phyloP scores from a whole-genome alignment of 2,888 invertebrate genomes.

The Platycheirus albimanus region DNA sequence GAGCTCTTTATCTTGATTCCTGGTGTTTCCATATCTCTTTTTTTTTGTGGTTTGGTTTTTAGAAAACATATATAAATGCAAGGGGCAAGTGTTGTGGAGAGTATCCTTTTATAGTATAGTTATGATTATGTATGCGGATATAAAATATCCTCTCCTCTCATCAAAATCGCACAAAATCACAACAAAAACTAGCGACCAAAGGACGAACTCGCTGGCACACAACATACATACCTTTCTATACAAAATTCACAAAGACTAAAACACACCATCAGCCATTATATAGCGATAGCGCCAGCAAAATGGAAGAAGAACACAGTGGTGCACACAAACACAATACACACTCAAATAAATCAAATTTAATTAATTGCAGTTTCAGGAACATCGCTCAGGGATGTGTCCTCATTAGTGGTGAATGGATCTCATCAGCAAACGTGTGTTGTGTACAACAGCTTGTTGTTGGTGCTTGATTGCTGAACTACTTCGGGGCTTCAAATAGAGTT shows the following conservation, averaged over 20 bases:
- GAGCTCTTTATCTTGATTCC: slow-evolving; percentile 72
- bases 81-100: slow-evolving; percentile 41
- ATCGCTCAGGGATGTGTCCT: slow-evolving; percentile 74
- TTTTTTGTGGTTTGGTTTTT: slow-evolving; percentile 4
- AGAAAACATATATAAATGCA: slow-evolving; percentile 16
- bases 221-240: no score
- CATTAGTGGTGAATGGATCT: slow-evolving; percentile 74
- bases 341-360: slow-evolving; percentile 74
- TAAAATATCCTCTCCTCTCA: slow-evolving; percentile 41
- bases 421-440: slow-evolving; percentile 71
- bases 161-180: slow-evolving; percentile 11
- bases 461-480: slow-evolving; percentile 65
- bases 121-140: slow-evolving; percentile 5
- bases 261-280: neutral
- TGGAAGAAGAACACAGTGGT: slow-evolving; percentile 7
- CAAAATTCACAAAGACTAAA: slow-evolving; percentile 1
- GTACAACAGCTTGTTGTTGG: slow-evolving; percentile 62
- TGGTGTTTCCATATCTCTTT: slow-evolving; percentile 42
- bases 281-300: neutral
- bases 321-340: slow-evolving; percentile 19
- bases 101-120: slow-evolving; percentile 65
- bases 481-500: slow-evolving; percentile 42
- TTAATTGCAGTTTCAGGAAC: slow-evolving; percentile 74
- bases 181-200: slow-evolving; percentile 26
- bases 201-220: slow-evolving; percentile 2